Evolutionary conservation across 2,113 vertebrate genomes (phyloP).

Genomic region (Balaenoptera acutorostrata): DNA sequence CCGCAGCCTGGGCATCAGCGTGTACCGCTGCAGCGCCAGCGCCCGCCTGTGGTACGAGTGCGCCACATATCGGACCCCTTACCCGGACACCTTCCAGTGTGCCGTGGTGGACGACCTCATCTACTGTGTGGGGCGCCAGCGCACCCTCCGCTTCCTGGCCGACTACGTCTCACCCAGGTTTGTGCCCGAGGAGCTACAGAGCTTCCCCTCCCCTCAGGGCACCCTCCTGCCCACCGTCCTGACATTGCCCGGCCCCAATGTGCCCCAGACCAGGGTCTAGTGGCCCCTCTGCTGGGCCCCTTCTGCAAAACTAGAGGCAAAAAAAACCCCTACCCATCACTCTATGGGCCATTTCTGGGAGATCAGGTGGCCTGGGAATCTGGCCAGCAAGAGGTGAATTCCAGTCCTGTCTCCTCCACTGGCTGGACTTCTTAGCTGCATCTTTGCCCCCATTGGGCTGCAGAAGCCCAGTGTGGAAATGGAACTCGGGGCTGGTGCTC

Average conservation of each 20-base stretch:
- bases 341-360: background rate
- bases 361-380: fast-evolving
- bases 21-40: conserved; percentile 87
- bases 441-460: fast-evolving
- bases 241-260: conserved; percentile 78
- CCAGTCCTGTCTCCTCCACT: fast-evolving
- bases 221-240: conserved; percentile 86
- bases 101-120: conserved; percentile 78
- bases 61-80: conserved; percentile 64
- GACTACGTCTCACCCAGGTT: conserved; percentile 90
- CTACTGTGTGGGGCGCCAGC: conserved; percentile 86
- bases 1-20: conserved; percentile 83
- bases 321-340: fast-evolving
- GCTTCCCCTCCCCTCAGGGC: conserved; percentile 83
- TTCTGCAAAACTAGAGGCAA: background rate
- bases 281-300: background rate
- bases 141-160: conserved; percentile 86
- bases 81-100: conserved; percentile 85
- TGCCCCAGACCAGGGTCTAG: conserved; percentile 83
- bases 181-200: conserved; percentile 78
- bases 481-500: background rate
- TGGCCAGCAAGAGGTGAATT: background rate
- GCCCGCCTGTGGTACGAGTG: conserved; percentile 92
- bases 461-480: background rate
- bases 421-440: background rate